A percentile compares a stretch with the other conserved stretches of the same genome.
These are phyloP conservation scores for Scomber scombrus DNA, from an alignment of 2,113 vertebrate genomes.

Conservation along the genomic window DNA sequence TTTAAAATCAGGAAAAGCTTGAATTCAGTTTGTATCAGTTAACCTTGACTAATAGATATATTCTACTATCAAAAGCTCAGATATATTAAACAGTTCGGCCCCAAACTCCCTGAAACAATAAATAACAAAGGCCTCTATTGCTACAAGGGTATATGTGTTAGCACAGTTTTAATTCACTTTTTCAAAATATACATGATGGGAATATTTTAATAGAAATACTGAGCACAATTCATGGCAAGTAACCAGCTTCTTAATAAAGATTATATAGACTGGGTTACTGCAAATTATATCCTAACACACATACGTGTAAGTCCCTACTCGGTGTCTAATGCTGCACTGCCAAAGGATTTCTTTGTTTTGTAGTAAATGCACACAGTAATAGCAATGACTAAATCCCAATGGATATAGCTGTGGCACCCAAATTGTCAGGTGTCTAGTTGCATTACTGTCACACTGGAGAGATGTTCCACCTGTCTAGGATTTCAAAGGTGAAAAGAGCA, in stretches of 20 bases:
- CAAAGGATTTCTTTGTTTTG: constrained; percentile 56
- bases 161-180: constrained; percentile 1
- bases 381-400: constrained; percentile 54
- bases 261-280: neutral
- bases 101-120: neutral
- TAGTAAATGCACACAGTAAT: constrained; percentile 63
- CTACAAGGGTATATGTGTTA: neutral
- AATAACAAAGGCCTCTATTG: neutral
- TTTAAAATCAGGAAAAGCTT: neutral
- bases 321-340: neutral
- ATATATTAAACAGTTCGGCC: neutral
- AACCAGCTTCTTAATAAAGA: neutral
- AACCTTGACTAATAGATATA: neutral
- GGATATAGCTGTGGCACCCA: constrained; percentile 28
- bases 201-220: neutral
- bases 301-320: neutral
- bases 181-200: neutral
- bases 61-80: constrained; percentile 2
- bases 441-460: constrained; percentile 52
- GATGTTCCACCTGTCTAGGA: constrained; percentile 60
- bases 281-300: constrained; percentile 4
- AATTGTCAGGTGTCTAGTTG: constrained; percentile 62
- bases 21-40: neutral
- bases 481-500: constrained; percentile 62
- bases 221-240: neutral